Conservation (phyloP, 1,140 invertebrate genomes). For the Anastatus disparis region DNA sequence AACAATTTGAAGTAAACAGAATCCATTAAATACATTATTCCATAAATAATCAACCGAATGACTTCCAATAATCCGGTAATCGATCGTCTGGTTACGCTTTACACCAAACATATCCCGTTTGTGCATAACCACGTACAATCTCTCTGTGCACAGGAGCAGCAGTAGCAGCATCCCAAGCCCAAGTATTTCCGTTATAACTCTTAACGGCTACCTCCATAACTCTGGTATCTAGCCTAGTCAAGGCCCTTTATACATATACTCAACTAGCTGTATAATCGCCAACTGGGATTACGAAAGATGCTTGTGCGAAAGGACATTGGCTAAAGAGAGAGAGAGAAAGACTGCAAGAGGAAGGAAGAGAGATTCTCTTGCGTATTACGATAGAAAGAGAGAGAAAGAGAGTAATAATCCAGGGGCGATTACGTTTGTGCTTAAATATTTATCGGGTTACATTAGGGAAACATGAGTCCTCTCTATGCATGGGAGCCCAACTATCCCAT, state of each 20-base stretch:
- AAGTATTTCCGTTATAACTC: conserved; percentile 12
- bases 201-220: conserved; percentile 23
- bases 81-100: too few species aligned
- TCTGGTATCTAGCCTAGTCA: conserved; percentile 20
- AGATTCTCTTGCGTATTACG: too few species aligned
- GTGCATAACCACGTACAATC: too few species aligned
- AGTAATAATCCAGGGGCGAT: conserved; percentile 60
- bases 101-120: too few species aligned
- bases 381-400: too few species aligned
- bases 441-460: conserved; percentile 64
- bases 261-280: conserved; percentile 48
- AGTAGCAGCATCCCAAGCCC: not conserved
- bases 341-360: too few species aligned
- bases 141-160: not conserved
- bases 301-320: conserved; percentile 49
- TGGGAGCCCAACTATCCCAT: conserved; percentile 61
- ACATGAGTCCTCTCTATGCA: conserved; percentile 66
- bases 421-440: conserved; percentile 66
- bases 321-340: conserved; percentile 5
- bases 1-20: too few species aligned
- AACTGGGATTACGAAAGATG: conserved; percentile 60
- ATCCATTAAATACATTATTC: too few species aligned
- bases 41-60: too few species aligned
- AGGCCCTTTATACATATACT: conserved; percentile 40
- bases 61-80: conserved; percentile 5